Percentiles rank a stretch among this genome's conserved stretches.
Conservation (phyloP, 1,140 invertebrate species). For the Lepidotrigona ventralis region DNA sequence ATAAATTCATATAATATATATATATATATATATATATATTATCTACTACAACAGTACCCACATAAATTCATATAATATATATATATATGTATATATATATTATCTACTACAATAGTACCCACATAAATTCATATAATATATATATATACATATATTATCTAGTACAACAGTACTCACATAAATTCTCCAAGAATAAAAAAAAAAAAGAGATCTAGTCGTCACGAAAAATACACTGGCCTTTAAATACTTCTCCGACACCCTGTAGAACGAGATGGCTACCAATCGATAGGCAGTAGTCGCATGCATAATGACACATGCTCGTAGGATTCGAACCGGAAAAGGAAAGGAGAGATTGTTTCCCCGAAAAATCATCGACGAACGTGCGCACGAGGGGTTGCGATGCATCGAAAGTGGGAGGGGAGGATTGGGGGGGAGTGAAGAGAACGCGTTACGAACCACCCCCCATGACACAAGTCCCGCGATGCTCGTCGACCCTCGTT, state of each 20-base stretch:
- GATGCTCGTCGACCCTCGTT: conserved; percentile 54
- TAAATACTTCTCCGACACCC: not conserved
- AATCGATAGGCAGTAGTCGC: conserved; percentile 21
- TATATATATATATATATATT: too few species aligned
- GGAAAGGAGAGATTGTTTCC: conserved; percentile 1
- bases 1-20: too few species aligned
- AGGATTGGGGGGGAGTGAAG: too few species aligned
- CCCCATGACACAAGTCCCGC: not conserved
- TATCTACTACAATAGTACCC: too few species aligned
- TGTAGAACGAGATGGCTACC: not conserved
- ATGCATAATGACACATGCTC: conserved; percentile 6
- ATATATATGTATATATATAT: too few species aligned
- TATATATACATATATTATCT: too few species aligned
- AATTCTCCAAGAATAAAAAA: not conserved
- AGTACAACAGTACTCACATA: too few species aligned
- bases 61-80: too few species aligned
- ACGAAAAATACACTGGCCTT: not conserved
- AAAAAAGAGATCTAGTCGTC: too few species aligned
- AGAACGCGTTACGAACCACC: not conserved
- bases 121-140: too few species aligned
- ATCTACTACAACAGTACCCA: too few species aligned
- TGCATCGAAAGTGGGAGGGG: not conserved
- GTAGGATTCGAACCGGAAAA: conserved; percentile 4
- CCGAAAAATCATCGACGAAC: conserved; percentile 26
- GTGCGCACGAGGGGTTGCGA: conserved; percentile 8